Evolutionary conservation across 2,888 invertebrate species (phyloP).

Genomic region (Pegoplata infirma): DNA sequence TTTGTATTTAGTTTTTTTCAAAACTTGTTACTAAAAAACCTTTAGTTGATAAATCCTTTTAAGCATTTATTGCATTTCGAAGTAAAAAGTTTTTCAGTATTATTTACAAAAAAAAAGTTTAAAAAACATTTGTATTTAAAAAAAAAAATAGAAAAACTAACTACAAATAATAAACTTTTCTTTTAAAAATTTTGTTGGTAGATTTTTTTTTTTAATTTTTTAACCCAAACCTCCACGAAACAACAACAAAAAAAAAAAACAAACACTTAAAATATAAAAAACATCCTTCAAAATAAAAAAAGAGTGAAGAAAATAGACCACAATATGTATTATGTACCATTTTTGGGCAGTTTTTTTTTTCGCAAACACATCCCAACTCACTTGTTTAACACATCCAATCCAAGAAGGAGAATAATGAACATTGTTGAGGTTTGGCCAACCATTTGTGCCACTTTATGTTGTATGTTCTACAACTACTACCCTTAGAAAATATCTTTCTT

Average conservation of each 20-base stretch:
- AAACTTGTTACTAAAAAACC: background rate
- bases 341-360: background rate
- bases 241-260: constrained; percentile 25
- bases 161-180: constrained; percentile 62
- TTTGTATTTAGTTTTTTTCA: background rate
- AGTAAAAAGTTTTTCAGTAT: constrained; percentile 57
- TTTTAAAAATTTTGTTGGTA: constrained; percentile 48
- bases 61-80: constrained; percentile 63
- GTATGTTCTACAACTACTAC: constrained; percentile 12
- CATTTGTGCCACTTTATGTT: constrained; percentile 35
- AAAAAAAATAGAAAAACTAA: constrained; percentile 24
- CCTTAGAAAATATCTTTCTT: constrained; percentile 30
- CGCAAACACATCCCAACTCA: background rate
- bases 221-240: constrained; percentile 15
- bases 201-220: constrained; percentile 26
- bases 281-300: background rate
- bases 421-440: constrained; percentile 57
- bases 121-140: constrained; percentile 53
- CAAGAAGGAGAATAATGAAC: constrained; percentile 34
- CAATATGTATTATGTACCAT: background rate
- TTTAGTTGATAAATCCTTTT: constrained; percentile 61
- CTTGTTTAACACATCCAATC: background rate
- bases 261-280: background rate
- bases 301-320: background rate
- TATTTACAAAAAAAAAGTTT: constrained; percentile 30